These are phyloP conservation scores for Drosophila algonquin DNA, from an alignment of 2,888 invertebrate species.

Conservation along the genomic window DNA sequence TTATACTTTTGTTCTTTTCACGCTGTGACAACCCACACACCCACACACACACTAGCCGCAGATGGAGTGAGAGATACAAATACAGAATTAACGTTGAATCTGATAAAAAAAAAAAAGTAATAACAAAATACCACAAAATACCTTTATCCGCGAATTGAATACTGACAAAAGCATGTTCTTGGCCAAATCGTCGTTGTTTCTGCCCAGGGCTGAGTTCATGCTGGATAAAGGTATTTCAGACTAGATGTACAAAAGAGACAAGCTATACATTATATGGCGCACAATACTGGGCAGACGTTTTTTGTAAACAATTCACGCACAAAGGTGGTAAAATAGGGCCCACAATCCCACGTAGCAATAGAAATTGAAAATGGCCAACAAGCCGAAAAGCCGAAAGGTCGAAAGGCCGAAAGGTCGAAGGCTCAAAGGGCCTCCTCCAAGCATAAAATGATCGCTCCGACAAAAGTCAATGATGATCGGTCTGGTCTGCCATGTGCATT, in stretches of 20 bases:
- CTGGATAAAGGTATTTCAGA: constrained; percentile 73
- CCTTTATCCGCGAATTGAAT: constrained; percentile 68
- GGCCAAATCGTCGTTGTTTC: constrained; percentile 82
- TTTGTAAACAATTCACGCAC: constrained; percentile 84
- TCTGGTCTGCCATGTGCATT: constrained; percentile 14
- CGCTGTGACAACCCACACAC: constrained; percentile 17
- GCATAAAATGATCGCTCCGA: constrained; percentile 69
- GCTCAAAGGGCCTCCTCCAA: constrained; percentile 23
- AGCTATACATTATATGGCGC: constrained; percentile 55
- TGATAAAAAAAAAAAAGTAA: constrained; percentile 18
- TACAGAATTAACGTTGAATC: constrained; percentile 30
- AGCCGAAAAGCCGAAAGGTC: constrained; percentile 7
- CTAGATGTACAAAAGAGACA: constrained; percentile 23
- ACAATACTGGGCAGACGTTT: constrained; percentile 83
- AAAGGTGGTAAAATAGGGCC: constrained; percentile 83
- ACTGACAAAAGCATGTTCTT: constrained; percentile 78
- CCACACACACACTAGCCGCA: neutral
- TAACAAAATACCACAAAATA: constrained; percentile 37
- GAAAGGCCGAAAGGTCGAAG: constrained; percentile 13
- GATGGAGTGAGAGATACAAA: neutral
- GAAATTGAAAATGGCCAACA: constrained; percentile 9
- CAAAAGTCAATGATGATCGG: constrained; percentile 31
- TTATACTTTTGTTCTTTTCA: constrained; percentile 8
- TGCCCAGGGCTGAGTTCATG: constrained; percentile 84
- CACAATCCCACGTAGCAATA: constrained; percentile 58